These are phyloP conservation scores for Tethya wilhelma DNA, from an alignment of 37 sponge, comb jelly and placozoan genomes.

Conservation along the genomic window DNA sequence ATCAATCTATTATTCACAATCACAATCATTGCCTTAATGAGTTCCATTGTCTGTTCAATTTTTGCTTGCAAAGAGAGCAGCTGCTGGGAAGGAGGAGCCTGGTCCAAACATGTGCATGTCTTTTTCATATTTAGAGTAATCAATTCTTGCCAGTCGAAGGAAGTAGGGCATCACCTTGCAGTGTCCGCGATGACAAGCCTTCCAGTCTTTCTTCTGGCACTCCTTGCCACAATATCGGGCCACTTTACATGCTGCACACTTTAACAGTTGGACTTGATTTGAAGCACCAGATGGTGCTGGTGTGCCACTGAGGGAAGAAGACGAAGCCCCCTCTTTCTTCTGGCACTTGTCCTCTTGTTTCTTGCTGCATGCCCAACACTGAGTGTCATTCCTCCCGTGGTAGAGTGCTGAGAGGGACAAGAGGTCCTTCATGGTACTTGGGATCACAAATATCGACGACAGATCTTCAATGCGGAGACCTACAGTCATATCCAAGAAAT, in stretches of 20 bases:
- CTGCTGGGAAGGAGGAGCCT: not conserved
- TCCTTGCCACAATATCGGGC: slow-evolving; percentile 47
- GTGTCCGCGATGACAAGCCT: slow-evolving; percentile 28
- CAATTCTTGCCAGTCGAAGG: not conserved
- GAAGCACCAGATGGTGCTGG: not conserved
- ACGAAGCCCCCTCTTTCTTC: too few relatives aligned
- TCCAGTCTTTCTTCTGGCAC: slow-evolving; percentile 53
- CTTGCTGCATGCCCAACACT: slow-evolving; percentile 37
- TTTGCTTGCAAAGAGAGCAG: slow-evolving; percentile 1
- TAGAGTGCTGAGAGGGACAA: slow-evolving; percentile 23
- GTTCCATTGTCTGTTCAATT: too few relatives aligned
- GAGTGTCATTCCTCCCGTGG: not conserved
- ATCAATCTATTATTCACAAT: too few relatives aligned
- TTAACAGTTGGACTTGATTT: not conserved
- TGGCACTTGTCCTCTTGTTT: not conserved
- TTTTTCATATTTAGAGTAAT: not conserved
- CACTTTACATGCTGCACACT: slow-evolving; percentile 46
- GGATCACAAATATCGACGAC: slow-evolving; percentile 22
- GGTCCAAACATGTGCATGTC: too few relatives aligned
- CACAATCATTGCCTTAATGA: too few relatives aligned
- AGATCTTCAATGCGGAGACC: slow-evolving; percentile 54
- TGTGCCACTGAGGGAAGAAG: not conserved
- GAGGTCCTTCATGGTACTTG: slow-evolving; percentile 15
- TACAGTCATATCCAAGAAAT: slow-evolving; percentile 37
- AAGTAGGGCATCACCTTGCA: slow-evolving; percentile 58